Base-by-base conservation (phyloP, 2,888 invertebrate species). In the Ferrisia virgata region DNA sequence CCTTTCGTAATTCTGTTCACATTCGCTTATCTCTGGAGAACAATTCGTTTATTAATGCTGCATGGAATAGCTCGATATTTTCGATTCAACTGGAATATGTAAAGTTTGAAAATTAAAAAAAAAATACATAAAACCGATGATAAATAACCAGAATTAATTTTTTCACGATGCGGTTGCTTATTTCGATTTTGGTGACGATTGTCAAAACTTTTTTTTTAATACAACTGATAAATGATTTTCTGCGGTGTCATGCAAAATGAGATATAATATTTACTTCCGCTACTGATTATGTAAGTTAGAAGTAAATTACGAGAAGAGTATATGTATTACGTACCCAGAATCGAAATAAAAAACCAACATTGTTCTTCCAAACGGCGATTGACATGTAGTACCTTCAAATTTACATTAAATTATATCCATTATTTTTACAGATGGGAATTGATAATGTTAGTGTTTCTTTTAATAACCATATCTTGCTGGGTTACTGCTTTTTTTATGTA, bases 401-500 rank as follows among this genome's bases (percentile, higher is more conserved):
- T 58, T 2, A 4, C 2, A 18, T 22, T 58, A 18, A 18, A 2
- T 58, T 18, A 3, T 64, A 25, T 28, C 8, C 9, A 3, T 47
- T 47, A 3, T 64, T 64, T 69, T 69, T 69, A 3, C 36, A 76
- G 72, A n/a, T 76, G 72, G 72, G 72, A 76, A 18, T 6, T 36
- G 2, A 36, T 76, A 8, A 76, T 36, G 36, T 0, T 28, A 1
- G 1, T 88, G 1, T 88, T 93, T 13, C 93, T 93, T 86, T 87
- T 90, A 22, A 86, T 91, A n/a, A 92, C 92, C 1, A 93, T 93
- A 87, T 86, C 90, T 22, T 91, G 92, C 87, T 93, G 93, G 93
- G 86, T 90, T n/a, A 89, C 89, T n/a, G 90, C 92, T 13, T 76
- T 76, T 22, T 9, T 76, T 0, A 90, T 91, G 80, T 86, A 91